Evolutionary conservation across 1,140 invertebrate species (phyloP).

Genomic region (Drosophila nigromelanica): DNA sequence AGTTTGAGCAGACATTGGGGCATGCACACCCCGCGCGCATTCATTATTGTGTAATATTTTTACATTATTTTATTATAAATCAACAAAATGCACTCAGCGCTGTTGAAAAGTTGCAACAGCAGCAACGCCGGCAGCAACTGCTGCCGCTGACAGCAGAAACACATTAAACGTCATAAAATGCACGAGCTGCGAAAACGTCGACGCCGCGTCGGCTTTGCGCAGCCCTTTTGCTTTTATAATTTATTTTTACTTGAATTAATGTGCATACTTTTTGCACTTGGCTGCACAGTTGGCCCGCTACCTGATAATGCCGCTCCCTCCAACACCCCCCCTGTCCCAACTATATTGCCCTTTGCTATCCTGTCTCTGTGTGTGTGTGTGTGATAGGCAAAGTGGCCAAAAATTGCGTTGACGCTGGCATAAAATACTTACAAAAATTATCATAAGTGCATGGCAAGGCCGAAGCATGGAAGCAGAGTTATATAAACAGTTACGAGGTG

Average conservation of each 20-base stretch:
- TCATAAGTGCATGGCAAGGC: conserved; percentile 58
- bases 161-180: conserved; percentile 82
- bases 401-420: conserved; percentile 48
- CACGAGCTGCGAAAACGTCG: conserved; percentile 75
- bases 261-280: conserved; percentile 81
- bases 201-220: conserved; percentile 20
- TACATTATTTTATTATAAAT: conserved; percentile 83
- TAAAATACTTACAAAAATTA: conserved; percentile 68
- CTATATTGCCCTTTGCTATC: not conserved
- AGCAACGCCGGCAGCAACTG: conserved; percentile 45
- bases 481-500: no score
- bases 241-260: conserved; percentile 83
- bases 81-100: conserved; percentile 80
- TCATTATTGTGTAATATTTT: conserved; percentile 83
- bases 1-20: conserved; percentile 1
- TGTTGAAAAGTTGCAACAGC: conserved; percentile 60
- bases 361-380: conserved; percentile 19
- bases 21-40: conserved; percentile 52
- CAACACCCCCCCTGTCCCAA: not conserved
- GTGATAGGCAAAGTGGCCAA: conserved; percentile 54
- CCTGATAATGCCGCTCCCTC: conserved; percentile 56
- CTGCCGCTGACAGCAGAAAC: conserved; percentile 77
- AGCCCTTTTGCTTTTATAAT: conserved; percentile 72
- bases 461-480: conserved; percentile 21
- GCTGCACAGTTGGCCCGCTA: conserved; percentile 72